These are phyloP conservation scores for Proterorhinus semilunaris DNA, from an alignment of 2,113 vertebrate genomes.

Conservation along the genomic window DNA sequence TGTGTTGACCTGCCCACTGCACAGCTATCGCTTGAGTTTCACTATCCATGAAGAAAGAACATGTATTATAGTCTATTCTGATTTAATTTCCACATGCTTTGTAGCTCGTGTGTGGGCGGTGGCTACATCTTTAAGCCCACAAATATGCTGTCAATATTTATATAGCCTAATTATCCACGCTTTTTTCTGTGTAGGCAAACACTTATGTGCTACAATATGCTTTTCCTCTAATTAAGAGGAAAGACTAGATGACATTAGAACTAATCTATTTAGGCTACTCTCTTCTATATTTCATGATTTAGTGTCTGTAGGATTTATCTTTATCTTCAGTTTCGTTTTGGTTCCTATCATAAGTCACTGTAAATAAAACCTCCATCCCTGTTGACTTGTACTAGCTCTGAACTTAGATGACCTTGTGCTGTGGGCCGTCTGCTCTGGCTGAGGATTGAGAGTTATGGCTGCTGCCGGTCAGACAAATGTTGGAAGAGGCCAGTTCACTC, in stretches of 20 bases:
- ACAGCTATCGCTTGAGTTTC: too few species aligned
- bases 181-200: neutral
- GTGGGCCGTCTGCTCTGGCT: neutral
- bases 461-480: conserved; percentile 23
- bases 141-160: too few species aligned
- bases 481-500: neutral
- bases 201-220: neutral
- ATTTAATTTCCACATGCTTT: too few species aligned
- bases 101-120: too few species aligned
- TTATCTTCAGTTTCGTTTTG: neutral
- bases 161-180: neutral
- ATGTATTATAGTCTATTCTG: too few species aligned
- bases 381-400: neutral
- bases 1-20: too few species aligned
- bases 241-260: too few species aligned
- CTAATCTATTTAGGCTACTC: neutral
- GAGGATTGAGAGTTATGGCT: conserved; percentile 8
- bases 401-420: conserved; percentile 29
- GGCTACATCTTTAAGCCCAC: too few species aligned
- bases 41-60: too few species aligned
- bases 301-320: neutral
- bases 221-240: neutral
- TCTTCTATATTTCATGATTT: neutral
- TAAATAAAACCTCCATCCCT: conserved; percentile 9
- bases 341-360: conserved; percentile 17